Evolutionary conservation across 64 coral and sea anemone species (phyloP), one percentile per base, ranked within the genome.

Genomic region (Trachythela sp.): DNA sequence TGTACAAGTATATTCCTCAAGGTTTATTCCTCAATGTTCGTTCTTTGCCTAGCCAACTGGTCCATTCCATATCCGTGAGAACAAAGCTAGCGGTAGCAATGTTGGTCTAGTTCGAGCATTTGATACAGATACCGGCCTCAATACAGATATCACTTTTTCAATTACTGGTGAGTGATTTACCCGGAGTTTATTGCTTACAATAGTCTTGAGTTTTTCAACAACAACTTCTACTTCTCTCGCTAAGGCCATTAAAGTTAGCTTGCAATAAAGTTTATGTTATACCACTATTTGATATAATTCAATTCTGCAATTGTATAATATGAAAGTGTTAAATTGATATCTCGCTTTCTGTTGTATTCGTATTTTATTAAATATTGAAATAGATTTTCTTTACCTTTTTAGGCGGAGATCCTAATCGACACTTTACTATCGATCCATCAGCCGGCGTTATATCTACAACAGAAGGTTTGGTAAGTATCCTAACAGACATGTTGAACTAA

Each of bases 61-160:
- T 40, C 95, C 95, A 14, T 97, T 97, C 48, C 8, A 22, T 40
- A 83, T 90, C 3, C 54, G 20, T 4, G 95, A 97, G 89, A 97
- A 97, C 71, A 84, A 88, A 76, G 40, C 45, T 7, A 43, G 42
- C 20, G 91, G 94, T 8, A 92, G 41, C 51, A 70, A 22, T 15
- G 76, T 97, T n/a, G 95, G 95, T 36, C 80, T 49, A 27, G 93
- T 97, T 15, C 60, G 13, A 40, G 95, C 95, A 41, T 83, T 45
- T 75, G 95, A 97, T 56, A 54, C 88, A 86, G 95, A 97, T 84
- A 97, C 92, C 42, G 80, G 59, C 8, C 70, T 67, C 18, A 94
- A 97, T 84, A 88, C 88, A 36, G 77, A 94, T 29, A 86, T 97
- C 83, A 97, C 85, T 9, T 97, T 94, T 70, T 83, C 90, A 15